phyloP scores from a whole-genome alignment of 2,888 invertebrate genomes.

The Xiphydria camelus region DNA sequence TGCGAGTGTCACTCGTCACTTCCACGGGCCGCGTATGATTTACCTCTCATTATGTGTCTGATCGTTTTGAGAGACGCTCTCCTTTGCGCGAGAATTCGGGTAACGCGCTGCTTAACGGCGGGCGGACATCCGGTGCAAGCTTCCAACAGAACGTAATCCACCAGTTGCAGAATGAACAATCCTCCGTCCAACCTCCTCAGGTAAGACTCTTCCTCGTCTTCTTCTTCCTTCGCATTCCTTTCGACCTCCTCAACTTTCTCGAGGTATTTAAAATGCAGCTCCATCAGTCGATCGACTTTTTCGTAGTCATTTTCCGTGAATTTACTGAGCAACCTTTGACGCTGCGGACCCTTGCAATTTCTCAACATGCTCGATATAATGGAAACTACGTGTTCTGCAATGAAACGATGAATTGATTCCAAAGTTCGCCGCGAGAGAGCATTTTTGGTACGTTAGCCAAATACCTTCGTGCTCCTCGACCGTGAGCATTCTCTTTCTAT shows the following conservation, averaged over 20 bases:
- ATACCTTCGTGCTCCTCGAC: constrained; percentile 87
- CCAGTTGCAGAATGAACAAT: constrained; percentile 92
- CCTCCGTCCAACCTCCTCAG: constrained; percentile 89
- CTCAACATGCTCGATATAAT: constrained; percentile 91
- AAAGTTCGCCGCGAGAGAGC: not conserved
- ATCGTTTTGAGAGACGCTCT: constrained; percentile 92
- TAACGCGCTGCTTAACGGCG: constrained; percentile 81
- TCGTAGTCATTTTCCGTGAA: constrained; percentile 98
- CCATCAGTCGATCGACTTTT: constrained; percentile 94
- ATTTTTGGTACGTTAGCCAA: constrained; percentile 1
- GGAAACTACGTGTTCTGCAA: constrained; percentile 85
- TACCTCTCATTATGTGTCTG: constrained; percentile 90
- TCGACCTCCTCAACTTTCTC: constrained; percentile 86
- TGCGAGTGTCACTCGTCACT: not conserved
- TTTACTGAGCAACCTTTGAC: constrained; percentile 89
- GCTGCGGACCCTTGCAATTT: constrained; percentile 88
- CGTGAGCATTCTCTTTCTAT: constrained; percentile 75
- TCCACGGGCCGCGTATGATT: constrained; percentile 14
- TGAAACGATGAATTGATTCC: constrained; percentile 6
- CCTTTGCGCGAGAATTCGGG: constrained; percentile 85
- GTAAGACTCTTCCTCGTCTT: constrained; percentile 85
- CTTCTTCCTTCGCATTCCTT: constrained; percentile 70
- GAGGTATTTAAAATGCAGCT: constrained; percentile 95
- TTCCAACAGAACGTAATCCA: constrained; percentile 87
- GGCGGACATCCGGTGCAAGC: constrained; percentile 73